Conservation (phyloP, 2,888 invertebrate genomes). For the Lasioglossum pauxillum region DNA sequence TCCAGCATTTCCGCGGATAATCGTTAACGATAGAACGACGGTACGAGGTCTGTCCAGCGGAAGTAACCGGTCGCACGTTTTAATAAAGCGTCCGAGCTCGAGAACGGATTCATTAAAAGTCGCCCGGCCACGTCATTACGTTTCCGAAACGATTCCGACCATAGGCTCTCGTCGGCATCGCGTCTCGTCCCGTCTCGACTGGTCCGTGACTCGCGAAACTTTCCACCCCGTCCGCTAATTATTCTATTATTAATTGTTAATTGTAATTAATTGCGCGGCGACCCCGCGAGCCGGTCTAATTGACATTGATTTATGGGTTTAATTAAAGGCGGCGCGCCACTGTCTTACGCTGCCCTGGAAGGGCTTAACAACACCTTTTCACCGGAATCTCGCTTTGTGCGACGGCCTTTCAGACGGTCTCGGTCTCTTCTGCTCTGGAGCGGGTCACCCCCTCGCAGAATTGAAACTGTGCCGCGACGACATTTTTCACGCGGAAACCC, state of each 20-base stretch:
- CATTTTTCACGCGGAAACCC: slow-evolving; percentile 62
- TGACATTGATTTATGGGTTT: slow-evolving; percentile 84
- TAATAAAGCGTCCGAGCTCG: slow-evolving; percentile 48
- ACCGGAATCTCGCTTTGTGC: slow-evolving; percentile 72
- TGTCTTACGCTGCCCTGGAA: slow-evolving; percentile 76
- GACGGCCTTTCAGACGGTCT: slow-evolving; percentile 67
- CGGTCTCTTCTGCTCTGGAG: slow-evolving; percentile 29
- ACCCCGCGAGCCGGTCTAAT: slow-evolving; percentile 74
- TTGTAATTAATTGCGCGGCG: slow-evolving; percentile 80
- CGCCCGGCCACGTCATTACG: slow-evolving; percentile 51
- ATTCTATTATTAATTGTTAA: slow-evolving; percentile 83
- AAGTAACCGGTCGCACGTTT: slow-evolving; percentile 51
- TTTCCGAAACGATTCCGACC: slow-evolving; percentile 32
- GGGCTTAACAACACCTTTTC: slow-evolving; percentile 81
- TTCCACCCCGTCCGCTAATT: slow-evolving; percentile 64
- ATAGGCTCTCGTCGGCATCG: not conserved
- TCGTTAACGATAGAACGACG: slow-evolving; percentile 42
- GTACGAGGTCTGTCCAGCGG: not conserved
- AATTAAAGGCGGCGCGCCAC: slow-evolving; percentile 81
- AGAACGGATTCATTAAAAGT: slow-evolving; percentile 67
- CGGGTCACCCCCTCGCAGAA: slow-evolving; percentile 49
- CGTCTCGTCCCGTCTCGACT: not conserved
- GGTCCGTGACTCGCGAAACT: slow-evolving; percentile 61
- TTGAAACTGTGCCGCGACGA: slow-evolving; percentile 53
- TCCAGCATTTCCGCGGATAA: slow-evolving; percentile 2